phyloP scores from a whole-genome alignment of 2,888 invertebrate species.

The Macropis europaea region DNA sequence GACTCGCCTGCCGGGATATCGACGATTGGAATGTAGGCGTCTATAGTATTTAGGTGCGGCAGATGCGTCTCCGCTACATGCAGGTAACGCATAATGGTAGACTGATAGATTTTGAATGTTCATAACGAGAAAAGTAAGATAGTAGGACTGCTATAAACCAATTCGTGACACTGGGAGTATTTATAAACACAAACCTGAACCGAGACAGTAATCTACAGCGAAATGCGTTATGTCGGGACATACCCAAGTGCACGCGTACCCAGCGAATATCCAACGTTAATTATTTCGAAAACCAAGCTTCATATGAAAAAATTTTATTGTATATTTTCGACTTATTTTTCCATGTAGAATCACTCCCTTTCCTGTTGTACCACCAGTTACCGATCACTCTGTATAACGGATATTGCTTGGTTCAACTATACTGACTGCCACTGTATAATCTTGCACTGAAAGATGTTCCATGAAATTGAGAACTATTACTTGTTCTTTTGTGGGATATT shows the following conservation, averaged over 20 bases:
- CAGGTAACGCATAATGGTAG: not conserved
- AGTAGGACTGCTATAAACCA: not conserved
- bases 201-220: not conserved
- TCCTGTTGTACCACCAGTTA: not conserved
- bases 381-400: not conserved
- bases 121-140: not conserved
- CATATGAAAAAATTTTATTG: not conserved
- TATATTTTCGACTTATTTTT: not conserved
- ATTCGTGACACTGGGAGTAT: not conserved
- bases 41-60: not conserved
- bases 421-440: too few relatives aligned
- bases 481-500: too few relatives aligned
- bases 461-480: not conserved
- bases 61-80: not conserved
- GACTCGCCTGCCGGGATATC: not conserved
- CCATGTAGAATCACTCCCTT: not conserved
- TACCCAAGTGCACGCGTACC: too few relatives aligned
- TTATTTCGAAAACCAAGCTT: not conserved
- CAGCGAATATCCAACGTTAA: too few relatives aligned
- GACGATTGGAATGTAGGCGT: constrained; percentile 1
- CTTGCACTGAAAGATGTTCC: too few relatives aligned
- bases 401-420: too few relatives aligned
- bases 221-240: too few relatives aligned
- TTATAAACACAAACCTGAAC: not conserved
- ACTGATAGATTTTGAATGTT: constrained; percentile 1